Conservation (phyloP, 1,140 invertebrate genomes). For the Drosophila suzukii region DNA sequence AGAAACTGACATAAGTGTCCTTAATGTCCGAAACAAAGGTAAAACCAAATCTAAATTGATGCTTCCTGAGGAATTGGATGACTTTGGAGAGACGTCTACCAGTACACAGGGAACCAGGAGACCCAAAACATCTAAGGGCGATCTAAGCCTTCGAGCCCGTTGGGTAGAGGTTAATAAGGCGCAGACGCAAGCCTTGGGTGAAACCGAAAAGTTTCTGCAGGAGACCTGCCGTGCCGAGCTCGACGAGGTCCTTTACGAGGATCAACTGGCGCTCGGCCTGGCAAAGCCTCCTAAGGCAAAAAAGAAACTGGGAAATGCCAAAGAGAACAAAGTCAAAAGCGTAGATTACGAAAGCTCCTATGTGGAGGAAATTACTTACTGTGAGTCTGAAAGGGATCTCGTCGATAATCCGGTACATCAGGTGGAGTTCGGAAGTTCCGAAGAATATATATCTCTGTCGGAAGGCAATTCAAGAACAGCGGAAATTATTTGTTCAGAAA, state of each 20-base stretch:
- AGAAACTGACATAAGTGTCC: not conserved
- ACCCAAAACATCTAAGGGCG: not conserved
- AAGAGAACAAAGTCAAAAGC: not conserved
- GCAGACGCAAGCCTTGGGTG: slow-evolving; percentile 34
- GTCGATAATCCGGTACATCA: not conserved
- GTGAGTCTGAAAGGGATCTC: not conserved
- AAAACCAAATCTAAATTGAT: slow-evolving; percentile 21
- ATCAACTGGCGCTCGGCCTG: slow-evolving; percentile 7
- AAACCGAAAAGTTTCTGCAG: slow-evolving; percentile 51
- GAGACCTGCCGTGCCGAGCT: slow-evolving; percentile 24
- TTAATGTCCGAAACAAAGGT: not conserved
- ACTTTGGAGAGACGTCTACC: not conserved
- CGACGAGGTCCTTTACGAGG: slow-evolving; percentile 9
- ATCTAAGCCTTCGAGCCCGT: slow-evolving; percentile 51
- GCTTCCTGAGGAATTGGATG: not conserved
- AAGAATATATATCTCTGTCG: slow-evolving; percentile 13
- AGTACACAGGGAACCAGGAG: not conserved
- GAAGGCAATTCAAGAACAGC: not conserved
- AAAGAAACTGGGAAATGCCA: not conserved
- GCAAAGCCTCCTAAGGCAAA: not conserved
- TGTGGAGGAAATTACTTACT: not conserved
- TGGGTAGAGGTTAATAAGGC: slow-evolving; percentile 58
- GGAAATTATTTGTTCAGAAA: not conserved
- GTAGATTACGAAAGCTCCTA: not conserved
- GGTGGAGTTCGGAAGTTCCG: not conserved